Evolutionary conservation across 2,888 invertebrate genomes (phyloP).

Genomic region (Zaprionus lineosus): DNA sequence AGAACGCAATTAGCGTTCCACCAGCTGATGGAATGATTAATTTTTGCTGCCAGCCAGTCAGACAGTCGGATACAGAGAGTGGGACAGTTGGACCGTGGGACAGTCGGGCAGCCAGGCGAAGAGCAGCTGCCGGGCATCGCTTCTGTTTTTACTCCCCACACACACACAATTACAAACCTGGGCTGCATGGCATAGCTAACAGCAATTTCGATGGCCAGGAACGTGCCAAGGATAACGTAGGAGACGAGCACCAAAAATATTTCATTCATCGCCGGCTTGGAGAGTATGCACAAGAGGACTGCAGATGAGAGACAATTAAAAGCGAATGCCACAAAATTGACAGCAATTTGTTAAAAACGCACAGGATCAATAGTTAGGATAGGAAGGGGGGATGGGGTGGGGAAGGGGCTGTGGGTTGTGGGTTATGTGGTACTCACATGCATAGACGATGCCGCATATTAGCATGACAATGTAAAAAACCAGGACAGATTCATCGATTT

Average conservation of each 20-base stretch:
- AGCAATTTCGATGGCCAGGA: conserved; percentile 88
- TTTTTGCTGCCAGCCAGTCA: conserved; percentile 39
- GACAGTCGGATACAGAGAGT: too few species aligned
- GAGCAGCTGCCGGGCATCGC: too few species aligned
- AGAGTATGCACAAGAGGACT: conserved; percentile 89
- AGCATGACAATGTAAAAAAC: conserved; percentile 82
- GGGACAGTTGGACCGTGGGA: too few species aligned
- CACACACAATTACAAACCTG: conserved; percentile 81
- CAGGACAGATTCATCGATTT: conserved; percentile 80
- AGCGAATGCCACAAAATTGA: conserved; percentile 1
- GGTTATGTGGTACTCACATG: conserved; percentile 83
- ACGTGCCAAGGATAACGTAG: conserved; percentile 90
- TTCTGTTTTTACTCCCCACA: too few species aligned
- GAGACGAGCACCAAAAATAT: conserved; percentile 93
- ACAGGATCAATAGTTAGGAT: not conserved
- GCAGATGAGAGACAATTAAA: conserved; percentile 21
- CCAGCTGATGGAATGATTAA: conserved; percentile 58
- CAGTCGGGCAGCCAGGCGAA: too few species aligned
- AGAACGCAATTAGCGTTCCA: conserved; percentile 52
- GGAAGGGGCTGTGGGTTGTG: not conserved
- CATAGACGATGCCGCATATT: conserved; percentile 84
- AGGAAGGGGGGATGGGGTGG: not conserved
- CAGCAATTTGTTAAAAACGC: conserved; percentile 10
- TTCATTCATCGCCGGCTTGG: conserved; percentile 93
- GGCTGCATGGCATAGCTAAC: conserved; percentile 84